These are phyloP conservation scores for Campodea augens DNA, from an alignment of 1,140 invertebrate genomes.

Conservation along the genomic window DNA sequence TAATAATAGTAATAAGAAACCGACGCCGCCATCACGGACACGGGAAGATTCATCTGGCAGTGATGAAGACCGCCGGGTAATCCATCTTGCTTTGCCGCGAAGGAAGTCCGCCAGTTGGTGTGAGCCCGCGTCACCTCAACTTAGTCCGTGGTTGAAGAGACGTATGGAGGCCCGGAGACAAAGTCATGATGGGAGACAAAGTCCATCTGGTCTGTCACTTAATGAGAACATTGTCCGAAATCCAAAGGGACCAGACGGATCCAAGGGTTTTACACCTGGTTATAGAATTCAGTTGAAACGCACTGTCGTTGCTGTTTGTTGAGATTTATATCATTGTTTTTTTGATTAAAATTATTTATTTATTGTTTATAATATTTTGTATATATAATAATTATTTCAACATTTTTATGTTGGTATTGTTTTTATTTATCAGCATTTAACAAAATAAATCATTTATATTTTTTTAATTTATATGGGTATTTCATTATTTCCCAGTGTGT, in stretches of 20 bases:
- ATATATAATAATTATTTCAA: no score
- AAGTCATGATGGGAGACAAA: slow-evolving; percentile 3
- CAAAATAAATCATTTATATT: no score
- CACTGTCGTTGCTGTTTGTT: neutral
- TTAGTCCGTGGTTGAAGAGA: slow-evolving; percentile 30
- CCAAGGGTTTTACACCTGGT: slow-evolving; percentile 41
- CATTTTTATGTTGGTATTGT: no score
- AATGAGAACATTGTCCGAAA: slow-evolving; percentile 50
- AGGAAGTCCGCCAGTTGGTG: slow-evolving; percentile 3
- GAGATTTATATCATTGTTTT: no score
- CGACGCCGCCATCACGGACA: neutral
- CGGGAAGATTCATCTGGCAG: neutral
- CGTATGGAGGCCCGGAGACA: slow-evolving; percentile 20
- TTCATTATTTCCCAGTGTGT: no score
- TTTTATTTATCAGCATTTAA: no score
- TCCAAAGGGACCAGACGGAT: slow-evolving; percentile 65
- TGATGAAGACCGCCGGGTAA: neutral
- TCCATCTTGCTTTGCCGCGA: neutral
- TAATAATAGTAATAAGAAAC: neutral
- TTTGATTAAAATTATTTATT: no score
- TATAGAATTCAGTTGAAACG: slow-evolving; percentile 4
- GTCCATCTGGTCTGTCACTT: slow-evolving; percentile 21
- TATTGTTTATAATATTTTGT: no score
- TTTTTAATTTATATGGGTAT: no score
- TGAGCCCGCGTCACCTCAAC: slow-evolving; percentile 12